Conservation (phyloP, 2,888 invertebrate species). For the Boloria selene region DNA sequence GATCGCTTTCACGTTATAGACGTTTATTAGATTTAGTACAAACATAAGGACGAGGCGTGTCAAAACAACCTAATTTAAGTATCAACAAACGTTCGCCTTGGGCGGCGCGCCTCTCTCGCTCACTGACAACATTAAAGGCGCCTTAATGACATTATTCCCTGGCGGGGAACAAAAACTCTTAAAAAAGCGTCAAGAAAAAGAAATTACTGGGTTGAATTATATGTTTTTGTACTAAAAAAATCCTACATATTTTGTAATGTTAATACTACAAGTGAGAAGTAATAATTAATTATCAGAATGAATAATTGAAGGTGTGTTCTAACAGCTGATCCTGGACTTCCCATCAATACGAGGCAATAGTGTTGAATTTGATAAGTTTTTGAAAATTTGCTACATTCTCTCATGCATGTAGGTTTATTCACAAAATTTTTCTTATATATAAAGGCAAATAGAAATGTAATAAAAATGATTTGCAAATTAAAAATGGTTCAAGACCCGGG, state of each 20-base stretch:
- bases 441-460: too few relatives aligned
- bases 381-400: too few relatives aligned
- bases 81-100: constrained; percentile 82
- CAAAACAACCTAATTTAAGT: constrained; percentile 83
- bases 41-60: constrained; percentile 81
- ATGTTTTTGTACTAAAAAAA: background rate
- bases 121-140: constrained; percentile 82
- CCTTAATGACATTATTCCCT: constrained; percentile 82
- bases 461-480: too few relatives aligned
- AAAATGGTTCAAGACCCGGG: too few relatives aligned
- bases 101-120: constrained; percentile 73
- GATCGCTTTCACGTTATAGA: constrained; percentile 66
- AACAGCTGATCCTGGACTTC: too few relatives aligned
- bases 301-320: too few relatives aligned
- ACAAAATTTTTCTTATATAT: too few relatives aligned
- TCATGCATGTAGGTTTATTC: too few relatives aligned
- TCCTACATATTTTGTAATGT: background rate
- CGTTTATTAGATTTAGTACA: constrained; percentile 81
- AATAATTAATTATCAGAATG: too few relatives aligned
- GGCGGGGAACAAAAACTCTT: constrained; percentile 72
- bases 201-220: constrained; percentile 43
- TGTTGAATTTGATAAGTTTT: too few relatives aligned
- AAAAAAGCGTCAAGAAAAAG: constrained; percentile 76
- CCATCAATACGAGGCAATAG: too few relatives aligned
- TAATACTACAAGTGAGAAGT: too few relatives aligned